Percentiles rank a stretch among this genome's conserved stretches.
These are phyloP conservation scores for Hippocampus barbouri DNA, from an alignment of 2,113 vertebrate species.

Conservation along the genomic window DNA sequence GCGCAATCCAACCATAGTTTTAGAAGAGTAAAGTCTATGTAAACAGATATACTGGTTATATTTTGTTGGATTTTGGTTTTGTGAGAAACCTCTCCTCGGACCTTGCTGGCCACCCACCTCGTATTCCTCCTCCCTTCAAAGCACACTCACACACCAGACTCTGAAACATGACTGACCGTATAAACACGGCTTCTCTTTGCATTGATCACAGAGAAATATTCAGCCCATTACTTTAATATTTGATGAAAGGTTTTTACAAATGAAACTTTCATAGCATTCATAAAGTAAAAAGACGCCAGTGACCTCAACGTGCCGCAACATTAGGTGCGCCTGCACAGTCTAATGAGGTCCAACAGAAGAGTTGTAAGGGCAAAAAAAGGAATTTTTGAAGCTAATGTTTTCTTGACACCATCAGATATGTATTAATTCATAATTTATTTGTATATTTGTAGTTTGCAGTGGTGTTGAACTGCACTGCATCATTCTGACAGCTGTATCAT, in stretches of 20 bases:
- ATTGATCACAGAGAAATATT: constrained; percentile 51
- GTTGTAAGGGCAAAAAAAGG: not conserved
- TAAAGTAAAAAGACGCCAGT: constrained; percentile 11
- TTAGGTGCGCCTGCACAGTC: constrained; percentile 4
- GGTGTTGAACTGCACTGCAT: not conserved
- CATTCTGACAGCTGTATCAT: not conserved
- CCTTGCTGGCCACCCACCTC: constrained; percentile 25
- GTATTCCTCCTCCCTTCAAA: constrained; percentile 16
- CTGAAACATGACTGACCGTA: constrained; percentile 36
- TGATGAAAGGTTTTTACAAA: constrained; percentile 35
- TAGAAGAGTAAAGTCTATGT: not conserved
- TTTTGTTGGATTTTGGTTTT: constrained; percentile 34
- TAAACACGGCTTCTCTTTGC: constrained; percentile 22
- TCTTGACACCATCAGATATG: not conserved
- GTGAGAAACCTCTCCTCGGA: constrained; percentile 21
- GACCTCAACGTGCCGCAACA: not conserved
- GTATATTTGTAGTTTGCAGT: not conserved
- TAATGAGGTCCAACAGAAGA: constrained; percentile 2
- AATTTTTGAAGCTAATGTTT: not conserved
- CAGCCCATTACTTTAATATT: constrained; percentile 30
- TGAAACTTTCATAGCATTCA: constrained; percentile 28
- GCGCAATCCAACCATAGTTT: not conserved
- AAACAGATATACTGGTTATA: not conserved
- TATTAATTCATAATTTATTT: not conserved
- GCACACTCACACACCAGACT: constrained; percentile 25